Evolutionary conservation across 2,888 invertebrate genomes (phyloP).

Genomic region (Mythimna loreyi): DNA sequence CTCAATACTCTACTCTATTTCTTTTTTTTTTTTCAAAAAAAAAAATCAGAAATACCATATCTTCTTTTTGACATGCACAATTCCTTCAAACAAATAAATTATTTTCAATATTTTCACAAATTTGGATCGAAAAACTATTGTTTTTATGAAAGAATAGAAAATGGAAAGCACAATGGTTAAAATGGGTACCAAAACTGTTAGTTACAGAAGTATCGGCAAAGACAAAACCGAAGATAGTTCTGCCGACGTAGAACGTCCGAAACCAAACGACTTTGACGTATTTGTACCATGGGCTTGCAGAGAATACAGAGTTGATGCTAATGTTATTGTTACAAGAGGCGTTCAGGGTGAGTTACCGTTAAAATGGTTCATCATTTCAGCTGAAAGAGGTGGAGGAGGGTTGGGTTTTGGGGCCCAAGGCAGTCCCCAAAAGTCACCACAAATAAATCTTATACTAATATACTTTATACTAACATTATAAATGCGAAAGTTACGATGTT

Average conservation of each 20-base stretch:
- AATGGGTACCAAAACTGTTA: background rate
- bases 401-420: too few species aligned
- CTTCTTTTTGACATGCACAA: background rate
- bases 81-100: background rate
- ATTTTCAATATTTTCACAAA: background rate
- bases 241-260: background rate
- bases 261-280: slow-evolving; percentile 3
- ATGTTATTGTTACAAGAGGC: background rate
- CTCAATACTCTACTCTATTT: background rate
- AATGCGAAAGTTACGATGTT: too few species aligned
- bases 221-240: background rate
- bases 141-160: background rate
- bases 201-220: background rate
- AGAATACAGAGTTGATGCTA: fast-evolving
- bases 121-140: background rate
- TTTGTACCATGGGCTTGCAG: slow-evolving; percentile 34
- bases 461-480: too few species aligned
- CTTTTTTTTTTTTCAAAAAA: background rate
- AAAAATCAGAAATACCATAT: background rate
- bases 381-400: too few species aligned
- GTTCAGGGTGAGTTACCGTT: slow-evolving; percentile 15
- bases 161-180: background rate
- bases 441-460: too few species aligned
- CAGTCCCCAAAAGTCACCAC: too few species aligned
- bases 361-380: too few species aligned